Base-by-base conservation (phyloP, 2,888 invertebrate genomes). In the Sepiola atlantica region DNA sequence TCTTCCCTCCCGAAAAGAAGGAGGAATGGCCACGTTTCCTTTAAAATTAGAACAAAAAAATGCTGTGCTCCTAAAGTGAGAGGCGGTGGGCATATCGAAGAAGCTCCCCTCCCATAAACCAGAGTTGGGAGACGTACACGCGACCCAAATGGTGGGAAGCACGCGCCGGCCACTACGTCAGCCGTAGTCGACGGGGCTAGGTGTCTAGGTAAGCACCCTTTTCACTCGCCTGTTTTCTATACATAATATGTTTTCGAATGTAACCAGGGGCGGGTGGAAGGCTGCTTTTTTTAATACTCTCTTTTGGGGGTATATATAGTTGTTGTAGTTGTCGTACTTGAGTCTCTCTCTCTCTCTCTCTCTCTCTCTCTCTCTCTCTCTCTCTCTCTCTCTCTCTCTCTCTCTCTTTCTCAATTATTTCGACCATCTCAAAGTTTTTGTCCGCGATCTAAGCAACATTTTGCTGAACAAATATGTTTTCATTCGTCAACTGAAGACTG, bases 401-500 rank as follows among this genome's bases (percentile, higher is more conserved):
- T n/a, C 10, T 77, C 28, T 77, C 77, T 28, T n/a, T n/a, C 12
- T 77, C 77, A 77, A 77, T 77, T 77, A 77, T 77, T 77, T 77
- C 77, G n/a, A n/a, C 77, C 77, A 77, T 77, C n/a, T 77, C n/a
- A 77, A 77, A 77, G 77, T 77, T 77, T 77, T 77, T 77, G 32
- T n/a, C 77, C n/a, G n/a, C n/a, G n/a, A 77, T n/a, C 21, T n/a
- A 16, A 77, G 77, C 18, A 77, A 77, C 77, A 77, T 77, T 77
- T 77, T 32, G 2, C 45, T 45, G 45, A 32, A 4, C 32, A 32
- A 77, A 32, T 77, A 77, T 77, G 77, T n/a, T 77, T 77, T 77
- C 77, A 77, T 77, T 77, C 16, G 77, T 77, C 77, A n/a, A 32
- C 16, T 77, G 77, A 77, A 32, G 16, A 77, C 32, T 77, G 77